Percentiles rank a stretch among this genome's conserved stretches.
Conservation (phyloP, 2,113 vertebrate genomes). For the Colistium nudipinnis region DNA sequence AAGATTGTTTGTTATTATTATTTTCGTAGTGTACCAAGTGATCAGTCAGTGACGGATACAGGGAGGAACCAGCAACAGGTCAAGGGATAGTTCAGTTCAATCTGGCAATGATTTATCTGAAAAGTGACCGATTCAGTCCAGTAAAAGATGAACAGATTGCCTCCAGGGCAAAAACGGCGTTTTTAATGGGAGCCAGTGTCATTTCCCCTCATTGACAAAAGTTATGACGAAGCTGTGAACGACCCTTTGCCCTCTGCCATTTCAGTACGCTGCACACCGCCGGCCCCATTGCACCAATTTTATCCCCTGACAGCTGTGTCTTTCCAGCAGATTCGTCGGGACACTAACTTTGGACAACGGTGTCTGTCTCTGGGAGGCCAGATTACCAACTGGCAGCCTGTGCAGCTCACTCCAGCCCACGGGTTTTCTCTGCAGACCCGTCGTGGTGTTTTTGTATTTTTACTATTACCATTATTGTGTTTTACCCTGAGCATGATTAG, state of each 20-base stretch:
- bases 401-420: slow-evolving; percentile 42
- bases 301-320: slow-evolving; percentile 84
- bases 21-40: slow-evolving; percentile 15
- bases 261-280: slow-evolving; percentile 59
- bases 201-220: slow-evolving; percentile 24
- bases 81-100: slow-evolving; percentile 8
- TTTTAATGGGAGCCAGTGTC: neutral
- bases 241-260: slow-evolving; percentile 81
- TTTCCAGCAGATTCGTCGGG: slow-evolving; percentile 82
- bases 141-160: neutral
- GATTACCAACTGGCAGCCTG: slow-evolving; percentile 67
- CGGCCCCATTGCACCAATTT: slow-evolving; percentile 79
- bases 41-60: slow-evolving; percentile 26
- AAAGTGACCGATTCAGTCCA: neutral
- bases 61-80: slow-evolving; percentile 56
- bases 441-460: too few relatives aligned
- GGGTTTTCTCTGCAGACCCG: slow-evolving; percentile 41
- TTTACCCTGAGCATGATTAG: too few relatives aligned
- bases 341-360: slow-evolving; percentile 83
- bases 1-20: neutral
- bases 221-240: slow-evolving; percentile 61
- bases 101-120: slow-evolving; percentile 6
- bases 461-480: too few relatives aligned
- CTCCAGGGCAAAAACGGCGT: neutral
- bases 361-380: slow-evolving; percentile 70